A percentile compares a stretch with the other conserved stretches of the same genome.
Evolutionary conservation across 2,113 vertebrate genomes (phyloP).

Genomic region (Centrocercus urophasianus): DNA sequence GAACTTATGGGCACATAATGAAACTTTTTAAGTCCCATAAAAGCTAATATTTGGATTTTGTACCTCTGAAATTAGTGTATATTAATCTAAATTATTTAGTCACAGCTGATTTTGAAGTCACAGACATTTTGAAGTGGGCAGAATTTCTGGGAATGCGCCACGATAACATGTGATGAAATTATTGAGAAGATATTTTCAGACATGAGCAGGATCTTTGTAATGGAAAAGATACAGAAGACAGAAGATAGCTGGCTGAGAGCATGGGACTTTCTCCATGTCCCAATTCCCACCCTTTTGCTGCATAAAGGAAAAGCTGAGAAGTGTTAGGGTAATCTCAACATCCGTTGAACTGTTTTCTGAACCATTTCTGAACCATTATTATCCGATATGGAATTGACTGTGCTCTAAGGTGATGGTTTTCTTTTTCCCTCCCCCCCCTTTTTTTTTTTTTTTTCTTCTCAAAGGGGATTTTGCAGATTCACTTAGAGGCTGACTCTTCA

Average conservation of each 20-base stretch:
- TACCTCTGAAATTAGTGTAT: background rate
- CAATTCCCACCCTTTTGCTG: background rate
- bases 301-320: background rate
- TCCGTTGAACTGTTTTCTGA: background rate
- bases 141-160: background rate
- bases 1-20: background rate
- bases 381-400: background rate
- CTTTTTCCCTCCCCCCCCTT: background rate
- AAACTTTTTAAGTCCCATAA: background rate
- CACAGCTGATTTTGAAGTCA: background rate
- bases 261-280: background rate
- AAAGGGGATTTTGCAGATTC: background rate
- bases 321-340: background rate
- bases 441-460: background rate
- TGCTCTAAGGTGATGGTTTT: background rate
- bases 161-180: constrained; percentile 14
- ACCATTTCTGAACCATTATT: background rate
- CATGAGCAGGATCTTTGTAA: background rate
- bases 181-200: background rate
- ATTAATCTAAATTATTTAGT: background rate
- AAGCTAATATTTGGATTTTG: constrained; percentile 1
- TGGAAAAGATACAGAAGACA: background rate
- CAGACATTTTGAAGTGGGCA: background rate
- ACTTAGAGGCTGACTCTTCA: background rate
- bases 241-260: background rate